A percentile compares a stretch with the other conserved stretches of the same genome.
phyloP scores from a whole-genome alignment of 64 coral and sea anemone genomes.

The Stichodactyla helianthus region DNA sequence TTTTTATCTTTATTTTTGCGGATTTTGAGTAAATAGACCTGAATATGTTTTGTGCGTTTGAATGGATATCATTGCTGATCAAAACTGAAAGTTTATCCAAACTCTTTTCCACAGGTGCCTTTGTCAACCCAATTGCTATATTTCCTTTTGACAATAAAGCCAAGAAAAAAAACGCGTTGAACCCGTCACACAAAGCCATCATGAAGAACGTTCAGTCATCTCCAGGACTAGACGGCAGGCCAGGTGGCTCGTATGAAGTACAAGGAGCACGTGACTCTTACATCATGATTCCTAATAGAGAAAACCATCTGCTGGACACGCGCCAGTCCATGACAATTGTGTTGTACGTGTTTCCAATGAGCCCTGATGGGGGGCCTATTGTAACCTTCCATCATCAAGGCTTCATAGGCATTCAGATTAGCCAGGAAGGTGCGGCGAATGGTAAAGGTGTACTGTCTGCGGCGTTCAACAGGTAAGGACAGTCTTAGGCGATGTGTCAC shows the following conservation, averaged over 20 bases:
- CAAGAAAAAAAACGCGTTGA: conserved; percentile 19
- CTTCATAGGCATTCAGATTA: conserved; percentile 55
- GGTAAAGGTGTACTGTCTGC: conserved; percentile 42
- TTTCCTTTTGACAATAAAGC: conserved; percentile 34
- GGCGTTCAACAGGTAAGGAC: conserved; percentile 9
- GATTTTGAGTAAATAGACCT: too few species aligned
- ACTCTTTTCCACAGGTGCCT: neutral
- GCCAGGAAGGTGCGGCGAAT: conserved; percentile 26
- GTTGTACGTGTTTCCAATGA: conserved; percentile 44
- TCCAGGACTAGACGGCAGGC: neutral
- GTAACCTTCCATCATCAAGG: conserved; percentile 27
- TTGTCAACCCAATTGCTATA: conserved; percentile 37
- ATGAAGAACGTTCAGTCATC: neutral
- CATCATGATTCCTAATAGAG: conserved; percentile 32
- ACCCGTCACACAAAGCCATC: conserved; percentile 41
- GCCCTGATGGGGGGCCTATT: conserved; percentile 38
- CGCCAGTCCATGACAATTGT: conserved; percentile 52
- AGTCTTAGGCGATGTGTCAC: neutral
- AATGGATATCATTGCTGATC: too few species aligned
- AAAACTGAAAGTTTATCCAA: too few species aligned
- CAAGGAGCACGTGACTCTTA: conserved; percentile 33
- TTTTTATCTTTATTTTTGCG: too few species aligned
- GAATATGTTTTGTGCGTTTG: too few species aligned
- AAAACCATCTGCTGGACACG: conserved; percentile 37
- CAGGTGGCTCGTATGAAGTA: conserved; percentile 4